Percentiles rank a stretch among this genome's conserved stretches.
Evolutionary conservation across 2,797 vertebrate species (phyloP).

Genomic region (Pangasius macronema): DNA sequence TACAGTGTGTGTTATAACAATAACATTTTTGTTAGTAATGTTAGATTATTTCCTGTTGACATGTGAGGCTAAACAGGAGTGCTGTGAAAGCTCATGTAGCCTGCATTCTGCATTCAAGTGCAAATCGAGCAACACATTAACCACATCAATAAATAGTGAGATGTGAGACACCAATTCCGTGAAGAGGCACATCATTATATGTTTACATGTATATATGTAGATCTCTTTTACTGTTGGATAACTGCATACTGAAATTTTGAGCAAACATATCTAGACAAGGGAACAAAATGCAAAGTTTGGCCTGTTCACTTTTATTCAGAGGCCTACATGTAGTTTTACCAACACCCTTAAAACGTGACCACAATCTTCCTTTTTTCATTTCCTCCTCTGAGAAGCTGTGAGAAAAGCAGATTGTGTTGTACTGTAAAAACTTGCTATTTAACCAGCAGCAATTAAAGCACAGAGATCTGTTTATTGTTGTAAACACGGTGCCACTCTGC

Average conservation of each 20-base stretch:
- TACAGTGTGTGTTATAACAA: neutral
- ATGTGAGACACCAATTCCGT: neutral
- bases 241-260: neutral
- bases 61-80: neutral
- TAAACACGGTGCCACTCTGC: too few species aligned
- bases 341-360: neutral
- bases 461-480: neutral
- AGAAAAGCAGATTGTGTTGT: neutral
- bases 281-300: neutral
- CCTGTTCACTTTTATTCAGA: neutral
- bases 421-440: neutral
- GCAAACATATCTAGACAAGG: neutral
- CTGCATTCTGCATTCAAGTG: neutral
- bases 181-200: neutral
- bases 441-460: neutral
- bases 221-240: neutral
- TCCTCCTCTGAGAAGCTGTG: constrained; percentile 6
- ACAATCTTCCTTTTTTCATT: constrained; percentile 45
- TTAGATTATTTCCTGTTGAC: constrained; percentile 47
- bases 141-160: constrained; percentile 14
- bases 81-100: neutral
- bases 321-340: neutral
- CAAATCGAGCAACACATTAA: constrained; percentile 17
- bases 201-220: neutral
- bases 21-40: neutral